These are phyloP conservation scores for Kobus ellipsiprymnus DNA, from an alignment of 2,113 vertebrate species.

Conservation along the genomic window DNA sequence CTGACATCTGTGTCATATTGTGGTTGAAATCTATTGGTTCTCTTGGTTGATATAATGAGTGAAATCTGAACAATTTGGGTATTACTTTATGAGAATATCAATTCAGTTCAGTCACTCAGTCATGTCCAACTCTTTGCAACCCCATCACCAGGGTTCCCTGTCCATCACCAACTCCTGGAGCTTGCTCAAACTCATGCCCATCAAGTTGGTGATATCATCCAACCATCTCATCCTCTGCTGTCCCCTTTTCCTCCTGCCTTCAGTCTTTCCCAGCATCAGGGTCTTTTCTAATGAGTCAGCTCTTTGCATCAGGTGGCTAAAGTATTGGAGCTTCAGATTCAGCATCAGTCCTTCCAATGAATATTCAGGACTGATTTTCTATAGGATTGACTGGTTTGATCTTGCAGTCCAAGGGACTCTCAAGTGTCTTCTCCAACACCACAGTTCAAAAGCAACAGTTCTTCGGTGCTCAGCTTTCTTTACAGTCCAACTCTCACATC, in stretches of 20 bases:
- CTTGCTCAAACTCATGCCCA: neutral
- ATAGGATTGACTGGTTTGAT: neutral
- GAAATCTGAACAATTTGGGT: neutral
- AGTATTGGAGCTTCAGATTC: neutral
- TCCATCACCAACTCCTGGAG: neutral
- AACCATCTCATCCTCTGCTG: neutral
- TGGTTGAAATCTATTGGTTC: neutral
- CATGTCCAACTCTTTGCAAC: neutral
- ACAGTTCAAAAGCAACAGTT: neutral
- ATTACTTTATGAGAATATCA: neutral
- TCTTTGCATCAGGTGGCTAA: neutral
- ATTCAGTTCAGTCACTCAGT: neutral
- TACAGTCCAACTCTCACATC: neutral
- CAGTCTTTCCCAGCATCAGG: neutral
- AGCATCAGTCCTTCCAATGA: neutral
- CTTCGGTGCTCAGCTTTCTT: accelerated
- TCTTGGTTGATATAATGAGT: neutral
- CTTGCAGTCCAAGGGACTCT: neutral
- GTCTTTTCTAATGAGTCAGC: neutral
- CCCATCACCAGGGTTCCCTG: neutral
- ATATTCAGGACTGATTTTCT: neutral
- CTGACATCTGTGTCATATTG: neutral
- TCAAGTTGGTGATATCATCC: neutral
- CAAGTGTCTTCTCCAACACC: neutral
- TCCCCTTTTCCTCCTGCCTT: neutral